A percentile compares a stretch with the other conserved stretches of the same genome.
These are phyloP conservation scores for Cossypha caffra DNA, from an alignment of 2,797 vertebrate genomes.

Conservation along the genomic window DNA sequence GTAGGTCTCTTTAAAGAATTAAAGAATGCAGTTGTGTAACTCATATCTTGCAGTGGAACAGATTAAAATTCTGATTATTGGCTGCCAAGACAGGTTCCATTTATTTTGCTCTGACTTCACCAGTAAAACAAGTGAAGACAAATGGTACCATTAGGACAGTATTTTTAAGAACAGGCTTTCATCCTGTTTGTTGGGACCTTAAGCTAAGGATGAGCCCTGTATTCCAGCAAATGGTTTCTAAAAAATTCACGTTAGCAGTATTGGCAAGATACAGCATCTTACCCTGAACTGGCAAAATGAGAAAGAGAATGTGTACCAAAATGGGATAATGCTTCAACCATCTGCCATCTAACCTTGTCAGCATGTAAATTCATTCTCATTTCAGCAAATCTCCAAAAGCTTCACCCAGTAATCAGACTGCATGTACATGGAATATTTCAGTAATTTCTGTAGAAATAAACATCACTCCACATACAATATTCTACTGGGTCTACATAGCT, in stretches of 20 bases:
- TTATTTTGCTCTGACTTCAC: not conserved
- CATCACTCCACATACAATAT: not conserved
- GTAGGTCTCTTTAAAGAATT: not conserved
- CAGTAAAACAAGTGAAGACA: not conserved
- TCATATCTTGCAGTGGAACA: not conserved
- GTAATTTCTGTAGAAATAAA: not conserved
- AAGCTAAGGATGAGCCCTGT: not conserved
- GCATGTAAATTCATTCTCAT: not conserved
- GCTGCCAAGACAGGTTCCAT: not conserved
- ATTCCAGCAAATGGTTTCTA: not conserved
- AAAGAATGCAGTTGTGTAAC: not conserved
- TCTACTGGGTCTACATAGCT: not conserved
- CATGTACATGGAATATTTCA: not conserved
- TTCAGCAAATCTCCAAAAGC: not conserved
- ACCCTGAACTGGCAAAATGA: accelerated
- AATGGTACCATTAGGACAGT: not conserved
- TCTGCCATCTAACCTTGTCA: not conserved
- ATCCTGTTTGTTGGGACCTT: accelerated
- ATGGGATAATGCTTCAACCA: not conserved
- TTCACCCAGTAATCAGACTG: not conserved
- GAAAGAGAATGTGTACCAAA: not conserved
- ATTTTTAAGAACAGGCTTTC: not conserved
- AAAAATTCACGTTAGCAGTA: not conserved
- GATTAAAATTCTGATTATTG: not conserved
- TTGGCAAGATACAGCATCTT: not conserved